Conservation (phyloP, 2,888 invertebrate genomes). For the Rapana venosa region DNA sequence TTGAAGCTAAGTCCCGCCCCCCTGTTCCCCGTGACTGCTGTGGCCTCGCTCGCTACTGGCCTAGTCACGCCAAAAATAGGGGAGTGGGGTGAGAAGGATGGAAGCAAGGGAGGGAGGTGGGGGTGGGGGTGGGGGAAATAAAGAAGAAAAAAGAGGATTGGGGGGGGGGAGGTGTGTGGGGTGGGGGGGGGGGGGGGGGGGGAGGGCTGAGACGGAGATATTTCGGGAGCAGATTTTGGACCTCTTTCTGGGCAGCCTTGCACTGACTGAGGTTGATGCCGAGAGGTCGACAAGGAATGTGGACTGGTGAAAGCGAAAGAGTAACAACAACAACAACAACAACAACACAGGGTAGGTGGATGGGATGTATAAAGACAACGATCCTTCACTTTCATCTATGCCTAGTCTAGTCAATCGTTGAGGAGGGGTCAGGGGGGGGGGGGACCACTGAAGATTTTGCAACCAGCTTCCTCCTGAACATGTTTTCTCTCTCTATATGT, state of each 20-base stretch:
- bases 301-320: neutral
- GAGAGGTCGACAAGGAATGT: neutral
- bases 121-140: neutral
- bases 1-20: neutral
- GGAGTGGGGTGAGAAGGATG: neutral
- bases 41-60: neutral
- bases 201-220: neutral
- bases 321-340: too few relatives aligned
- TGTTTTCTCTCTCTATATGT: too few relatives aligned
- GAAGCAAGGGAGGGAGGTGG: neutral
- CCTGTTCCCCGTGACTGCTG: neutral
- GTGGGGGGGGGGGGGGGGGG: neutral
- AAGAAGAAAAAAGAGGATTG: neutral
- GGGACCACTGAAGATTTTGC: too few relatives aligned
- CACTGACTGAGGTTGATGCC: neutral
- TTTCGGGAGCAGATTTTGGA: neutral
- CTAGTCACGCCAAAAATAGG: constrained; percentile 27
- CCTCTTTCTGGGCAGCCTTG: neutral
- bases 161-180: neutral
- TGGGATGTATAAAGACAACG: too few relatives aligned
- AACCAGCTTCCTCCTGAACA: too few relatives aligned
- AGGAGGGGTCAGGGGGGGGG: too few relatives aligned
- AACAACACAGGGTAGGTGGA: too few relatives aligned
- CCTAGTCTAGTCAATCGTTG: too few relatives aligned
- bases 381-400: too few relatives aligned